These are phyloP conservation scores for Xestia rhomboidea DNA, from an alignment of 2,888 invertebrate species.

Conservation along the genomic window DNA sequence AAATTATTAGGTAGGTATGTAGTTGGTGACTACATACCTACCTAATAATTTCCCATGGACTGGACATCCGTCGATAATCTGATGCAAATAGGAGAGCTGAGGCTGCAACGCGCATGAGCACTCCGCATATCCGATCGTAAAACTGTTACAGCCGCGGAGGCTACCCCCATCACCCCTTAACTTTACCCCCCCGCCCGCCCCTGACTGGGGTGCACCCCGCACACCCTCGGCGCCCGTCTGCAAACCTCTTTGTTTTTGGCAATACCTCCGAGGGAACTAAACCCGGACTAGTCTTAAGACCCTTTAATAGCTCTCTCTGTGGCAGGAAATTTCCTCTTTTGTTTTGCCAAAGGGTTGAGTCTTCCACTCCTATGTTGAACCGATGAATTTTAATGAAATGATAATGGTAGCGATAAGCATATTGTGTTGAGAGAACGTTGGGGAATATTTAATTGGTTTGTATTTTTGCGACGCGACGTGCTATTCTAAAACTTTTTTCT, in stretches of 20 bases:
- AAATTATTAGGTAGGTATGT: too few species aligned
- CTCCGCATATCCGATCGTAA: conserved; percentile 88
- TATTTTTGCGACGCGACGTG: background rate
- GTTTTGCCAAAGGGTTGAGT: conserved; percentile 79
- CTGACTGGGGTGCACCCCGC: conserved; percentile 64
- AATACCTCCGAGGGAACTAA: conserved; percentile 83
- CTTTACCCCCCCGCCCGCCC: conserved; percentile 54
- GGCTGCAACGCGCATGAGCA: conserved; percentile 88
- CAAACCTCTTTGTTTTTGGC: conserved; percentile 88
- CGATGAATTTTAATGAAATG: conserved; percentile 76
- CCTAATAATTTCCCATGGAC: conserved; percentile 58
- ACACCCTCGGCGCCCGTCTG: conserved; percentile 79
- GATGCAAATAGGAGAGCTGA: conserved; percentile 86
- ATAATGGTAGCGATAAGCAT: conserved; percentile 67
- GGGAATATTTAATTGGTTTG: conserved; percentile 13
- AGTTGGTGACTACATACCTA: conserved; percentile 28
- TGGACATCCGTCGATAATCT: conserved; percentile 83
- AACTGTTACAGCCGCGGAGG: conserved; percentile 84
- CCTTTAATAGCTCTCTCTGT: conserved; percentile 87
- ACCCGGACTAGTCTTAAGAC: conserved; percentile 86
- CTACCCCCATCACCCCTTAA: conserved; percentile 71
- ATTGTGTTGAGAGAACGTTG: conserved; percentile 56
- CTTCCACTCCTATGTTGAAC: conserved; percentile 37
- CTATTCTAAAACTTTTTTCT: background rate
- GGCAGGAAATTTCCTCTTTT: conserved; percentile 80